These are phyloP conservation scores for Heliconius ismenius DNA, from an alignment of 2,888 invertebrate species.

Conservation along the genomic window DNA sequence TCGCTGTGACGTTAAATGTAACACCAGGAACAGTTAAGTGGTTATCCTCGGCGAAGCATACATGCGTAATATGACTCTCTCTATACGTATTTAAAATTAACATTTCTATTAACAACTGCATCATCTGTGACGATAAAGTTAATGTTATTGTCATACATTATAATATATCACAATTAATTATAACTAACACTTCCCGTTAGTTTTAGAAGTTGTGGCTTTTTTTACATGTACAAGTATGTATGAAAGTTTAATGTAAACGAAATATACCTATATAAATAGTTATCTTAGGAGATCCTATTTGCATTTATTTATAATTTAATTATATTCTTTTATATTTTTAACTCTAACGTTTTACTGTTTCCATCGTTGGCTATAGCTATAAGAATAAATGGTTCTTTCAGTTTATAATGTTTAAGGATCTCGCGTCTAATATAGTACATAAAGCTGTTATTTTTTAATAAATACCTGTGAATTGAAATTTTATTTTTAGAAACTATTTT, in stretches of 20 bases:
- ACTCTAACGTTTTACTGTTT: not conserved
- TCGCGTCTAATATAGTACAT: not conserved
- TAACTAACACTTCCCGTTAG: not conserved
- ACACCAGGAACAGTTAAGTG: constrained; percentile 9
- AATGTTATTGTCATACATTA: not conserved
- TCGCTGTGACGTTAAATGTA: not conserved
- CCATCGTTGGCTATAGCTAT: not conserved
- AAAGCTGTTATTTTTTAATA: not conserved
- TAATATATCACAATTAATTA: not conserved
- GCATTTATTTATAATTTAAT: not conserved
- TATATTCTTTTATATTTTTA: not conserved
- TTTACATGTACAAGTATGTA: not conserved
- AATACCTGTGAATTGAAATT: not conserved
- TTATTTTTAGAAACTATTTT: not conserved
- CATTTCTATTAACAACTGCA: not conserved
- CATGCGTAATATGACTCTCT: not conserved
- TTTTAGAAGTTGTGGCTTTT: not conserved
- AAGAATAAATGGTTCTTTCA: not conserved
- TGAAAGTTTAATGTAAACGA: not conserved
- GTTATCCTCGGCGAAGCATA: constrained; percentile 3
- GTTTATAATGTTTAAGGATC: not conserved
- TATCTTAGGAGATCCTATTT: not conserved
- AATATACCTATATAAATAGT: not conserved
- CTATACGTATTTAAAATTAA: constrained; percentile 1
- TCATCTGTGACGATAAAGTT: not conserved